Conservation (phyloP, 2,888 invertebrate species). For the Proisotoma minuta region DNA sequence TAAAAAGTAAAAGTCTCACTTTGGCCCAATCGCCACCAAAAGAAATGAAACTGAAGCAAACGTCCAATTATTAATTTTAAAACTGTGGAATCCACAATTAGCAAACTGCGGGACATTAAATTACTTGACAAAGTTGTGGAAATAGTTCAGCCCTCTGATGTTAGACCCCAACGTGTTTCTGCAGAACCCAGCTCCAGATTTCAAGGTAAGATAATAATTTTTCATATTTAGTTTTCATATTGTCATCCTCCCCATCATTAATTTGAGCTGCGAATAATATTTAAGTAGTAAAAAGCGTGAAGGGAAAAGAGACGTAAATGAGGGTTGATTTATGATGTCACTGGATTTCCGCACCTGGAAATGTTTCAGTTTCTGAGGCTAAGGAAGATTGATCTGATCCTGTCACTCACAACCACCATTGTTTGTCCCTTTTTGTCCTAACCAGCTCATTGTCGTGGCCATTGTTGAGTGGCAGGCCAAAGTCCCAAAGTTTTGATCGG, state of each 20-base stretch:
- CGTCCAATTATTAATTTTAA: too few relatives aligned
- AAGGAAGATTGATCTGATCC: conserved; percentile 10
- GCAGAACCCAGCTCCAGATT: conserved; percentile 13
- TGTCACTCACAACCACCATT: conserved; percentile 6
- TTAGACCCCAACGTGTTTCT: conserved; percentile 18
- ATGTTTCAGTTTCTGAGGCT: not conserved
- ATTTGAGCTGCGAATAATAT: not conserved
- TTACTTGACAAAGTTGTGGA: not conserved
- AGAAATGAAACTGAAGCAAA: too few relatives aligned
- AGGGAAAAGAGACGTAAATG: not conserved
- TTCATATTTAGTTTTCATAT: not conserved
- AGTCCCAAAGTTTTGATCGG: not conserved
- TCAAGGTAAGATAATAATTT: conserved; percentile 21
- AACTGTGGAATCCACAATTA: too few relatives aligned
- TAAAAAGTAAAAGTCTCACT: too few relatives aligned
- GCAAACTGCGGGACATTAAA: too few relatives aligned
- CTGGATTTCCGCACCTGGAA: conserved; percentile 43
- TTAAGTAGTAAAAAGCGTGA: not conserved
- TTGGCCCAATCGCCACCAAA: too few relatives aligned
- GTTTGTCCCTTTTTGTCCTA: not conserved
- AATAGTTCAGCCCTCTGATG: conserved; percentile 8
- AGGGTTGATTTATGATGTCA: conserved; percentile 44
- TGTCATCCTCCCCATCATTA: too few relatives aligned
- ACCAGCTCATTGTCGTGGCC: conserved; percentile 1
- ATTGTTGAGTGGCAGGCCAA: conserved; percentile 1